Evolutionary conservation across 2,888 invertebrate species (phyloP), one percentile per base, ranked within the genome.

Genomic region (Cheilosia vulpina): DNA sequence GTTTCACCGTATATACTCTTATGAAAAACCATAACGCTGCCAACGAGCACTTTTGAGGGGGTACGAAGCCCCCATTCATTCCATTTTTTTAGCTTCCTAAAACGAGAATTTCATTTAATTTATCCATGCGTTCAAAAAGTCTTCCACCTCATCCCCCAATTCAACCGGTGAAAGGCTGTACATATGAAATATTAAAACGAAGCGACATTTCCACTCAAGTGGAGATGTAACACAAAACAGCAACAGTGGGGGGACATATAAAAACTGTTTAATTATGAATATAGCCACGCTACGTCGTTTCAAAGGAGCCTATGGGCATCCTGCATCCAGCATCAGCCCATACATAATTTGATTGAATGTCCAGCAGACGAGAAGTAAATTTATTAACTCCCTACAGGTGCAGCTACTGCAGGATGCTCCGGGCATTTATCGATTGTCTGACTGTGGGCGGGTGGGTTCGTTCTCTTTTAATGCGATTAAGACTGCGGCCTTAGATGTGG

Each of bases 301-400:
- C 50, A 72, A 73, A 83, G 79, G 79, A n/a, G 45, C 45, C 45
- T 38, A 65, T 41, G 60, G 41, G n/a, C 41, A 52, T 38, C 38
- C 38, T 58, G 71, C 75, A 65, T 75, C 69, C 71, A 58, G 27
- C 75, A n/a, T n/a, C n/a, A 65, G 71, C 69, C 71, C 24, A 80
- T 27, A 52, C 52, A 52, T 84, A 84, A 84, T 84, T 84, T 71
- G 80, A 84, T 80, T 84, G 58, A 75, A 57, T 80, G 75, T 71
- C 84, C 80, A 84, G 60, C 62, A 84, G 84, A 84, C 84, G 68
- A 76, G 75, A 84, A 80, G 65, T 84, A 84, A 84, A 80, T 84
- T 80, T 84, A 84, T 84, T 80, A 71, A 80, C 75, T 76, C 15
- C 34, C 41, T 53, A 69, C 80, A 80, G 71, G 80, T 84, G 73